Evolutionary conservation across 2,113 vertebrate genomes (phyloP), one percentile per base, ranked within the genome.

Genomic region (Polypterus bichir): DNA sequence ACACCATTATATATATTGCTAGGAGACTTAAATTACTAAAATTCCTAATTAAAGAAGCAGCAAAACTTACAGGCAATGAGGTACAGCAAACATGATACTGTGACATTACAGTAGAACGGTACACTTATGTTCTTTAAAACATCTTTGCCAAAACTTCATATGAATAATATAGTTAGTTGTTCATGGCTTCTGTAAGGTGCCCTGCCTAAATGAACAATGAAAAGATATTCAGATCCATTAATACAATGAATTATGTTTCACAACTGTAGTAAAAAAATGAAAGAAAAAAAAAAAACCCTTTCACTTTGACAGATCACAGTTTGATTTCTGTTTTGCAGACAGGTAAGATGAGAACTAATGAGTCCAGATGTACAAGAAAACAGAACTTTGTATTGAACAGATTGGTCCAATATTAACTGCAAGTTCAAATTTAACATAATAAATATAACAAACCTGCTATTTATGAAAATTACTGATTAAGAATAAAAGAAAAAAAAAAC

Each of bases 61-160:
- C 93, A 94, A 92, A 86, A 88, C 87, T 86, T 95, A 93, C 90
- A 92, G 88, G 82, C 82, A 84, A 27, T 94, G 93, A 95, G 94
- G 93, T 93, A 93, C 90, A 91, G 92, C 88, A 82, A 76, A 79
- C 87, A 88, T 82, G 82, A 87, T 86, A 80, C 80, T 81, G 81
- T 88, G 85, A 82, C 85, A 87, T 81, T 87, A 91, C 88, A 92
- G 90, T 91, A 93, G 88, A 89, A 87, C 86, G 86, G 86, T 83
- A 88, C 78, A 81, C 85, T 83, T 85, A 67, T 83, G 79, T 80
- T 78, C 75, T 81, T 79, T 74, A 83, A 76, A 82, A 84, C 72
- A 83, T 80, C 27, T 81, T 85, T 82, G 75, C 82, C 80, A 82
- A 82, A 85, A 86, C 77, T 81, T 88, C 76, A 74, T 84, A 86